Conservation (phyloP, 2,888 invertebrate genomes). For the Allacma fusca region DNA sequence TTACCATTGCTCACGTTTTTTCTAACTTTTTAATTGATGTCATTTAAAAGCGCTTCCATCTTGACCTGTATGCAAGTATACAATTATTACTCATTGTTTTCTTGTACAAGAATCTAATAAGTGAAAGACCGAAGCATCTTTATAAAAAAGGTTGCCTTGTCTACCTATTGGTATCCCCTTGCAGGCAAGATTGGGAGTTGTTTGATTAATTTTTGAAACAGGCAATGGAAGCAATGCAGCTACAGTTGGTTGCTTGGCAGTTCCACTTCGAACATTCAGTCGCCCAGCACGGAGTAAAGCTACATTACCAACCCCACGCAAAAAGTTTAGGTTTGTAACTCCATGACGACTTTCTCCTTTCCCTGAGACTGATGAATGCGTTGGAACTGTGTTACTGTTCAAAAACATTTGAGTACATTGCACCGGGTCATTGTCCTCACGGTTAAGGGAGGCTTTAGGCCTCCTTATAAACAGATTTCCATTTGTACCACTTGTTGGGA, state of each 20-base stretch:
- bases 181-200: background rate
- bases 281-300: conserved; percentile 8
- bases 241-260: background rate
- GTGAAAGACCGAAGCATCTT: too few species aligned
- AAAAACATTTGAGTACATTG: conserved; percentile 43
- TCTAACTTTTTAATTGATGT: too few species aligned
- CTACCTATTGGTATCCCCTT: conserved; percentile 10
- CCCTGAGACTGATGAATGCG: background rate
- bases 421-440: conserved; percentile 18
- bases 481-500: background rate
- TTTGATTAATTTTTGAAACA: background rate
- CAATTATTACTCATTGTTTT: too few species aligned
- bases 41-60: too few species aligned
- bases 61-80: too few species aligned
- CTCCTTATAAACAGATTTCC: background rate
- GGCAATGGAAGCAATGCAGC: background rate
- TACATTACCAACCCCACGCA: conserved; percentile 23
- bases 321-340: background rate
- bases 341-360: background rate
- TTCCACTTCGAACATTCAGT: background rate
- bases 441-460: background rate
- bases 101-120: too few species aligned
- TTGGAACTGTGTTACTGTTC: conserved; percentile 6
- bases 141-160: background rate
- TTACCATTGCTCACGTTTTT: too few species aligned